These are phyloP conservation scores for Trissolcus japonicus DNA, from an alignment of 2,888 invertebrate species.

Conservation along the genomic window DNA sequence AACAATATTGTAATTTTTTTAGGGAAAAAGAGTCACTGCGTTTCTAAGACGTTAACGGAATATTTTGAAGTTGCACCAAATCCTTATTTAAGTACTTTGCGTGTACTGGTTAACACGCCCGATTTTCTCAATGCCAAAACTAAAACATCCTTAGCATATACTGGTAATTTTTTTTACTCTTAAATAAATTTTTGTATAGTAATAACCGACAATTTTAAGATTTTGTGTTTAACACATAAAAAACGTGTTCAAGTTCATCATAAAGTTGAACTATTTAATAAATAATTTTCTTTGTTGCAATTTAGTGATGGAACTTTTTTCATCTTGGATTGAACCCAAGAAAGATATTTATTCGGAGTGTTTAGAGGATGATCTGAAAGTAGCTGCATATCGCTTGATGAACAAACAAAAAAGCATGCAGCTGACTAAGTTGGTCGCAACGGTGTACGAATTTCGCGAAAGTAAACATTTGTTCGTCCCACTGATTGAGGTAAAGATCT, in stretches of 20 bases:
- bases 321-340: constrained; percentile 70
- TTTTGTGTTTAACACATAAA: too few relatives aligned
- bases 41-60: constrained; percentile 77
- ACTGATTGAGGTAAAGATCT: constrained; percentile 63
- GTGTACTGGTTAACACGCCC: constrained; percentile 80
- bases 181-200: constrained; percentile 11
- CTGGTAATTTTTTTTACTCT: constrained; percentile 63
- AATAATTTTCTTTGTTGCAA: background rate
- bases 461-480: constrained; percentile 80
- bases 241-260: too few relatives aligned
- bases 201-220: too few relatives aligned
- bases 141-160: constrained; percentile 80
- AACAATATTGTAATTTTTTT: constrained; percentile 15
- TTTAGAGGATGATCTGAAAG: constrained; percentile 79
- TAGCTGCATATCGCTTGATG: constrained; percentile 85
- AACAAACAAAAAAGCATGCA: constrained; percentile 82
- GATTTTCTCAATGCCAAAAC: constrained; percentile 82
- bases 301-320: constrained; percentile 75
- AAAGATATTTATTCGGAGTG: constrained; percentile 76
- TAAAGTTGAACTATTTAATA: background rate
- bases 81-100: constrained; percentile 80
- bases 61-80: constrained; percentile 78
- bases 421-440: constrained; percentile 81
- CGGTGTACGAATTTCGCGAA: constrained; percentile 81
- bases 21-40: constrained; percentile 79